Evolutionary conservation across 2,113 vertebrate genomes (phyloP).

Genomic region (Seriola dumerili): DNA sequence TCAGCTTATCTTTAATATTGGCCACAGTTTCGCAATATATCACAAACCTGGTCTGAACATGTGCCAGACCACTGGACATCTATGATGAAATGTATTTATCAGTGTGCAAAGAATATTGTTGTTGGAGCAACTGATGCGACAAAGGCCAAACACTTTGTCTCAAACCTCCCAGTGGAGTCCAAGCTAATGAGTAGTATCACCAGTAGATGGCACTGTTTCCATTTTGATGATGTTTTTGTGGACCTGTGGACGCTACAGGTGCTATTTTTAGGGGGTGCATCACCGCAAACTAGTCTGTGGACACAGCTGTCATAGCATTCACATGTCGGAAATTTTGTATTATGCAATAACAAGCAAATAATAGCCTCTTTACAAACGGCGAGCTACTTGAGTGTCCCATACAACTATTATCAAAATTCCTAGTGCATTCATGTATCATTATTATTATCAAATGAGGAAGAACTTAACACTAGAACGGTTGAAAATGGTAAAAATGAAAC

Average conservation of each 20-base stretch:
- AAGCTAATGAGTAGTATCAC: background rate
- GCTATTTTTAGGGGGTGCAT: constrained; percentile 45
- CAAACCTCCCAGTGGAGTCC: background rate
- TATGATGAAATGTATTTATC: background rate
- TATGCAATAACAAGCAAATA: constrained; percentile 47
- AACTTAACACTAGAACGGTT: background rate
- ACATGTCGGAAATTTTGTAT: constrained; percentile 23
- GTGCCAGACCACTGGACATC: background rate
- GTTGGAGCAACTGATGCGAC: background rate
- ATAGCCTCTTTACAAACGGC: constrained; percentile 15
- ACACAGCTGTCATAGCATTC: constrained; percentile 50
- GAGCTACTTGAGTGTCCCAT: background rate
- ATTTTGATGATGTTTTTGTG: constrained; percentile 13
- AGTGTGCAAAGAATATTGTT: background rate
- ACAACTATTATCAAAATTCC: background rate
- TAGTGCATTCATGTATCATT: background rate
- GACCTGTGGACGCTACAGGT: constrained; percentile 16
- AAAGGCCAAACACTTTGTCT: background rate
- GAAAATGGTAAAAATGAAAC: background rate
- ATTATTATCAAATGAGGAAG: background rate
- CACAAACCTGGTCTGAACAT: background rate
- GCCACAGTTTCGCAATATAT: background rate
- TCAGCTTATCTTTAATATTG: constrained; percentile 38
- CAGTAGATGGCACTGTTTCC: constrained; percentile 63
- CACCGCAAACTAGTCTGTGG: constrained; percentile 22